These are phyloP conservation scores for Athene cunicularia DNA, from an alignment of 2,113 vertebrate species.

Conservation along the genomic window DNA sequence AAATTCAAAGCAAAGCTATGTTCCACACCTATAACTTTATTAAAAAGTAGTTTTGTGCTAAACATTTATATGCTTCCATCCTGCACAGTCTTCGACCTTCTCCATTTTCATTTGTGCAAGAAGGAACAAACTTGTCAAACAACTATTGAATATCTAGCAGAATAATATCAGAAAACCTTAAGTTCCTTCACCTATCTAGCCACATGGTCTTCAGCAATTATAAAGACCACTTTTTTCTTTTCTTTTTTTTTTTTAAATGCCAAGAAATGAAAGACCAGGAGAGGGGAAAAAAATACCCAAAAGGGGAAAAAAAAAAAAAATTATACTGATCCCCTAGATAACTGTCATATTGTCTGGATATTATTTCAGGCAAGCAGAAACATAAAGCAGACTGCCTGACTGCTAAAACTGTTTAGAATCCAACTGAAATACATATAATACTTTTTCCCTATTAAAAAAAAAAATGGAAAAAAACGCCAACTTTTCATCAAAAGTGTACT, in stretches of 20 bases:
- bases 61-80: not conserved
- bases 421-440: not conserved
- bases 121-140: not conserved
- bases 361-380: not conserved
- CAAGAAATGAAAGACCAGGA: not conserved
- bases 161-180: not conserved
- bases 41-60: not conserved
- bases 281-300: not conserved
- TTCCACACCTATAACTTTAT: not conserved
- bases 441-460: not conserved
- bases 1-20: not conserved
- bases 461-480: fast-evolving
- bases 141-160: not conserved
- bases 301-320: not conserved
- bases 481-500: not conserved
- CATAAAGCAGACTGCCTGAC: not conserved
- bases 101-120: not conserved
- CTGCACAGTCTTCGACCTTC: not conserved
- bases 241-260: not conserved
- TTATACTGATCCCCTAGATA: not conserved
- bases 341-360: not conserved
- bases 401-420: not conserved
- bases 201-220: not conserved
- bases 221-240: not conserved
- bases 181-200: not conserved